Conservation (phyloP, 2,888 invertebrate species). For the Protonemura montana region DNA sequence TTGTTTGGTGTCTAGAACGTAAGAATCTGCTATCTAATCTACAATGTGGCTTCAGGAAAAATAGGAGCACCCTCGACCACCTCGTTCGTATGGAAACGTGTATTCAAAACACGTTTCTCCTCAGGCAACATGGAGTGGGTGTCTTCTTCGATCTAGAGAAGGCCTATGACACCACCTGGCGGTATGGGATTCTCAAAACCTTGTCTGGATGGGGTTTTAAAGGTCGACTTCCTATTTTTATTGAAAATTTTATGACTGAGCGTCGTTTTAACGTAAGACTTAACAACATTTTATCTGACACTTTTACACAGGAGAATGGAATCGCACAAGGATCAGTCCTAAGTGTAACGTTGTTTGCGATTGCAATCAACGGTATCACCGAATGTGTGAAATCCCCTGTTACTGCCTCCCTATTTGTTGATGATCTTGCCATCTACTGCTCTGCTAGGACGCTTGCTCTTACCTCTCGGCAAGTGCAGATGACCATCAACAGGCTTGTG, state of each 20-base stretch:
- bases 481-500: conserved; percentile 33
- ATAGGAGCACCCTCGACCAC: conserved; percentile 39
- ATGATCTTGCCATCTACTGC: conserved; percentile 42
- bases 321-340: conserved; percentile 46
- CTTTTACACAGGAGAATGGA: conserved; percentile 34
- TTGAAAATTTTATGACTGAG: conserved; percentile 41
- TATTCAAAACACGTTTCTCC: conserved; percentile 50
- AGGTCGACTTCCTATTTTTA: conserved; percentile 48
- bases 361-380: conserved; percentile 43
- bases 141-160: conserved; percentile 50
- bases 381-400: conserved; percentile 37
- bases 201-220: conserved; percentile 46
- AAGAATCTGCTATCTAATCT: conserved; percentile 46
- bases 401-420: conserved; percentile 40
- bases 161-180: conserved; percentile 50
- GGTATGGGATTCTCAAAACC: conserved; percentile 45
- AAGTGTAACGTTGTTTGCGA: conserved; percentile 40
- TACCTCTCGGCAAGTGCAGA: not conserved
- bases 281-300: conserved; percentile 35
- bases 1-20: conserved; percentile 50
- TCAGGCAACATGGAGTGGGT: conserved; percentile 49
- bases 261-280: conserved; percentile 38
- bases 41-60: conserved; percentile 46
- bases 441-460: conserved; percentile 17
- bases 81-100: conserved; percentile 48